phyloP scores from a whole-genome alignment of 2,113 vertebrate species.

The Microtus pennsylvanicus region DNA sequence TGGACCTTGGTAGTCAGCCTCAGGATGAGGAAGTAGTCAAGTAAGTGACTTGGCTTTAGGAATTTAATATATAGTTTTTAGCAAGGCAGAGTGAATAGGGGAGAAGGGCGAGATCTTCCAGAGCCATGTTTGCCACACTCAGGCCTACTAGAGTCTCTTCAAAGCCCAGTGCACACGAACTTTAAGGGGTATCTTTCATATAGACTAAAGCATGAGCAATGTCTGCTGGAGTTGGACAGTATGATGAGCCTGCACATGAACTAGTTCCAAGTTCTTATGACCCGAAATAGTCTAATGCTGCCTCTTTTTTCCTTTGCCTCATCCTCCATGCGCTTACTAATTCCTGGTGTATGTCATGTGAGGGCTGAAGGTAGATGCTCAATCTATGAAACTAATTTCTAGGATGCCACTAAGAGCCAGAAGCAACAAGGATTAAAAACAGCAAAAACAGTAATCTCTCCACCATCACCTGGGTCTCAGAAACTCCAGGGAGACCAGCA shows the following conservation, averaged over 20 bases:
- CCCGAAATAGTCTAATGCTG: conserved; percentile 14
- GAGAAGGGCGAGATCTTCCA: not conserved
- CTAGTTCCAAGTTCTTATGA: conserved; percentile 6
- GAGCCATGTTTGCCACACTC: not conserved
- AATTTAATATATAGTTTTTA: not conserved
- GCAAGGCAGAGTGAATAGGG: not conserved
- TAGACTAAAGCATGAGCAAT: not conserved
- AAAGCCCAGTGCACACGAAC: not conserved
- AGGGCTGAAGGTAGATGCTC: not conserved
- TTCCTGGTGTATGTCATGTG: not conserved
- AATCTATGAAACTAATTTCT: conserved; percentile 42
- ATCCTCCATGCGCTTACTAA: not conserved
- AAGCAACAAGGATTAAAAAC: conserved; percentile 19
- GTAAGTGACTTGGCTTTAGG: not conserved
- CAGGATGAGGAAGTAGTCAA: not conserved
- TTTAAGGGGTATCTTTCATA: not conserved
- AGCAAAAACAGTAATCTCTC: conserved; percentile 31
- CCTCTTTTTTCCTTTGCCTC: not conserved
- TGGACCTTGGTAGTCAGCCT: not conserved
- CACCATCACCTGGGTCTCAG: conserved; percentile 57
- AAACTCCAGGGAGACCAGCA: conserved; percentile 37
- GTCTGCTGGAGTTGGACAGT: not conserved
- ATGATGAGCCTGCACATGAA: not conserved
- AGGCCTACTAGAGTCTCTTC: not conserved
- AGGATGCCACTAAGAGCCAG: not conserved